These are phyloP conservation scores for Siderastrea siderea DNA, from an alignment of 92 coral and sea anemone genomes.

Conservation along the genomic window DNA sequence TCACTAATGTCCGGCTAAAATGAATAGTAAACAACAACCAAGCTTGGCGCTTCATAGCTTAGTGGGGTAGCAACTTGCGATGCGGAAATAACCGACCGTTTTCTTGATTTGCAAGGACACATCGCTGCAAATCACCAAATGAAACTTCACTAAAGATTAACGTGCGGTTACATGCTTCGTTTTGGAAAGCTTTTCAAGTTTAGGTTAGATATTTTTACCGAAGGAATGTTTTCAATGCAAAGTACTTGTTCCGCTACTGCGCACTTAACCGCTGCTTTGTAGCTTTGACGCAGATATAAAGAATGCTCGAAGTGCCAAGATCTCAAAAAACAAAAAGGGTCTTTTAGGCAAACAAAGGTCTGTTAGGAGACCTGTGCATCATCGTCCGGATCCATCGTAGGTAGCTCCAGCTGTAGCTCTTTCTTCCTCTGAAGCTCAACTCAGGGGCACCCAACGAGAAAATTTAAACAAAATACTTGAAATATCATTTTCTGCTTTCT, in stretches of 20 bases:
- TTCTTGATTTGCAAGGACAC: background rate
- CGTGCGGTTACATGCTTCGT: background rate
- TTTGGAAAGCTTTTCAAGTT: background rate
- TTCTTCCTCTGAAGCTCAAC: too few species aligned
- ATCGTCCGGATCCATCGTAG: too few species aligned
- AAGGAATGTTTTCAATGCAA: background rate
- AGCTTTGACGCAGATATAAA: background rate
- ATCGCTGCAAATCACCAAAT: background rate
- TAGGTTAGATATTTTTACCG: background rate
- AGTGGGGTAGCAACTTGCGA: background rate
- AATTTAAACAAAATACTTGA: too few species aligned
- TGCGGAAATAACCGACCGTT: slow-evolving; percentile 1
- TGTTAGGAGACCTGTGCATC: background rate
- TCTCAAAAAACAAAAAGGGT: background rate
- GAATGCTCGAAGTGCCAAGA: background rate
- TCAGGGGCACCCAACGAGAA: too few species aligned
- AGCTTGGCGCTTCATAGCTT: background rate
- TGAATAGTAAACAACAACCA: background rate
- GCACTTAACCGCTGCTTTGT: background rate
- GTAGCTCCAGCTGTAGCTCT: too few species aligned
- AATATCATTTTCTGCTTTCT: too few species aligned
- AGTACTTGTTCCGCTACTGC: background rate
- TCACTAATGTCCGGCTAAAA: background rate
- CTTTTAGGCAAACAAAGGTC: background rate
- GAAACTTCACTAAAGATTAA: background rate